Percentiles rank a stretch among this genome's conserved stretches.
Conservation (phyloP, 2,797 vertebrate genomes). For the Liparis tanakae region DNA sequence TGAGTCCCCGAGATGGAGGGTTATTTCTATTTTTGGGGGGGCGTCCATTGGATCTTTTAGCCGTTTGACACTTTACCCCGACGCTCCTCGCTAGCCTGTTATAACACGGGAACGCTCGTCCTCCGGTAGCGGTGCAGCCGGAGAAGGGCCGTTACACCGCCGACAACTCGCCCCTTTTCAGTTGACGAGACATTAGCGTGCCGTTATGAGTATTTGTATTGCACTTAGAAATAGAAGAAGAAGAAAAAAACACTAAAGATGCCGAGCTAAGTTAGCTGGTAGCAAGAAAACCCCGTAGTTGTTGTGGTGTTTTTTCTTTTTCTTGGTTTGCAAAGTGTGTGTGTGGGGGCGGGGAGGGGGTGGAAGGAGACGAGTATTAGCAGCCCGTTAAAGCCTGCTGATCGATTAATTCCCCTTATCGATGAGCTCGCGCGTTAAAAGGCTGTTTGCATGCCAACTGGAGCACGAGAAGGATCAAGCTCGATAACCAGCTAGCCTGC, state of each 20-base stretch:
- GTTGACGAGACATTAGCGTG: neutral
- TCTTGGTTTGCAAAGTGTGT: slow-evolving; percentile 27
- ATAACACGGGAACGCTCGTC: neutral
- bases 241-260: neutral
- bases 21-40: too few species aligned
- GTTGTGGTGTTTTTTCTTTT: slow-evolving; percentile 43
- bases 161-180: slow-evolving; percentile 3
- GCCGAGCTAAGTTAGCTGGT: slow-evolving; percentile 17
- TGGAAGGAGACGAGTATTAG: slow-evolving; percentile 3
- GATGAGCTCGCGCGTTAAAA: neutral
- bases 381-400: slow-evolving; percentile 12
- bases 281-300: slow-evolving; percentile 41
- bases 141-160: slow-evolving; percentile 29
- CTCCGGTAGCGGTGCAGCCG: slow-evolving; percentile 11
- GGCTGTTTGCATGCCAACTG: slow-evolving; percentile 9
- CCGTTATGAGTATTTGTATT: neutral
- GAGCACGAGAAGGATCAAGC: slow-evolving; percentile 19
- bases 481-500: slow-evolving; percentile 63
- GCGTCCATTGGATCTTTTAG: neutral
- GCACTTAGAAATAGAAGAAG: neutral
- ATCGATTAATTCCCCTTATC: neutral
- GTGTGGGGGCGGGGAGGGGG: neutral
- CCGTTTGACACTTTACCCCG: neutral
- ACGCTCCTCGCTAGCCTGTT: neutral
- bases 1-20: slow-evolving; percentile 75